Percentiles rank a stretch among this genome's conserved stretches.
Evolutionary conservation across 1,140 invertebrate species (phyloP).

Genomic region (Carposina sasakii): DNA sequence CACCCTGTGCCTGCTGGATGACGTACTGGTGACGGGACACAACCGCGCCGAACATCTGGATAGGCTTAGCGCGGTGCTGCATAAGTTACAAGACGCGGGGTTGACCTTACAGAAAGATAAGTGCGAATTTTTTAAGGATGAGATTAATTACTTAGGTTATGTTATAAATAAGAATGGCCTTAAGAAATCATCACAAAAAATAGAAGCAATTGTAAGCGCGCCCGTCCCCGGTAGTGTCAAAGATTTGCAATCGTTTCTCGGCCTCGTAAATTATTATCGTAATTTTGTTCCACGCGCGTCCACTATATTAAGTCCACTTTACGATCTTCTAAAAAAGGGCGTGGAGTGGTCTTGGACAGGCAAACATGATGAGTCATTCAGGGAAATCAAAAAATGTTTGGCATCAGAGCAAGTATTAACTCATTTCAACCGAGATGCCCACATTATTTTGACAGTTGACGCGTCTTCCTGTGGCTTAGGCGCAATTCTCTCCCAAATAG

Average conservation of each 20-base stretch:
- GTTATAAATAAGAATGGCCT: neutral
- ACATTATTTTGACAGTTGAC: constrained; percentile 4
- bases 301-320: neutral
- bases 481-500: neutral
- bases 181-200: neutral
- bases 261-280: neutral
- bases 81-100: neutral
- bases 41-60: neutral
- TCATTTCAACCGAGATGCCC: neutral
- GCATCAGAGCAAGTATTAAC: neutral
- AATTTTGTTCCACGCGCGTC: constrained; percentile 1
- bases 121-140: neutral
- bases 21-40: neutral
- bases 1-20: neutral
- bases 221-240: neutral
- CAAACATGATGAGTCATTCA: neutral
- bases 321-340: neutral
- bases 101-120: neutral
- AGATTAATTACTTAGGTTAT: neutral
- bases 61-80: neutral
- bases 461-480: neutral
- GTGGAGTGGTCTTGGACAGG: neutral
- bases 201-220: neutral
- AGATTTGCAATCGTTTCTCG: neutral
- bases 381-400: neutral